A percentile compares a stretch with the other conserved stretches of the same genome.
These are phyloP conservation scores for Parnassius smintheus DNA, from an alignment of 2,888 invertebrate species.

Conservation along the genomic window DNA sequence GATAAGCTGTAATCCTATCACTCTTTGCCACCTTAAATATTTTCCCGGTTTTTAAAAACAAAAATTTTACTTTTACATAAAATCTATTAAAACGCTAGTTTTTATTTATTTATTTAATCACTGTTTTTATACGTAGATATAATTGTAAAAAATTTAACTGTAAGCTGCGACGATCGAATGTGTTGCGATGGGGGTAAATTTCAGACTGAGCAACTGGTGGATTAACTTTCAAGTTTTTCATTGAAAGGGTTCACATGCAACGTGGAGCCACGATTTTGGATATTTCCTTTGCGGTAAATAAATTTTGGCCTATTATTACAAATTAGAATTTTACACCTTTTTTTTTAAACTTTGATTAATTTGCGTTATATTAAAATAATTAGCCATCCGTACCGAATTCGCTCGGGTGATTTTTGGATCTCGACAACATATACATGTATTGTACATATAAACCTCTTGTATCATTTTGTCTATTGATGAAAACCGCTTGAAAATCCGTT, in stretches of 20 bases:
- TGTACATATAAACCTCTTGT: no score
- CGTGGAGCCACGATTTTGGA: constrained; percentile 3
- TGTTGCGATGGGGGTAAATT: constrained; percentile 34
- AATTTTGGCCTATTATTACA: background rate
- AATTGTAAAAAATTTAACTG: background rate
- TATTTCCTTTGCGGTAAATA: background rate
- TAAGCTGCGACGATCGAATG: constrained; percentile 16
- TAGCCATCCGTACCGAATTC: no score
- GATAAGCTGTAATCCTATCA: background rate
- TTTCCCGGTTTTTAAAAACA: background rate
- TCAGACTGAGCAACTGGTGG: constrained; percentile 63
- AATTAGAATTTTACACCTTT: no score
- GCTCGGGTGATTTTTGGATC: no score
- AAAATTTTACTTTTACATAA: background rate
- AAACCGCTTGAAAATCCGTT: no score
- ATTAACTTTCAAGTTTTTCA: constrained; percentile 48
- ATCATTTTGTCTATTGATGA: no score
- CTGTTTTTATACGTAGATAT: background rate
- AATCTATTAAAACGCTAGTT: background rate
- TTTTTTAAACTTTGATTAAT: no score
- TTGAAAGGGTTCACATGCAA: constrained; percentile 47
- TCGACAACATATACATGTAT: no score
- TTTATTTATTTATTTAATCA: constrained; percentile 3
- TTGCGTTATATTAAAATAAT: no score
- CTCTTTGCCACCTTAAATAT: background rate